Base-by-base conservation (phyloP, 2,888 invertebrate species). In the Tromatobia lineatoria region DNA sequence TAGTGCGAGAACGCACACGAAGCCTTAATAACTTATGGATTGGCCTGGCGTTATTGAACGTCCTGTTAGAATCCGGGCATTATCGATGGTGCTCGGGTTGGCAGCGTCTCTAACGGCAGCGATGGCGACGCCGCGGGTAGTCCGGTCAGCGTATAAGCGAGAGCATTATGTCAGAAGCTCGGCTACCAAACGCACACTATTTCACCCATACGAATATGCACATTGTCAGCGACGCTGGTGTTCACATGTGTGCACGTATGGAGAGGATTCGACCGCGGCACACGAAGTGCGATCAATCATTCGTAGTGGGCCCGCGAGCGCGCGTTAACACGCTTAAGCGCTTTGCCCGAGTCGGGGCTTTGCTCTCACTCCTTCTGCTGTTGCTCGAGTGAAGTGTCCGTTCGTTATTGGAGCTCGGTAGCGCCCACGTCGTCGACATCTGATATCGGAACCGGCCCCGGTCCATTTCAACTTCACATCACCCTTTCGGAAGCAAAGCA, bases 21-120 rank as follows among this genome's bases (percentile, higher is more conserved):
- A 87, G 90, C 90, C 89, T 91, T 91, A 91, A 92, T 92, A 92
- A 92, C 91, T 91, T 90, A 91, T 92, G 90, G 91, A 92, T 91
- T 88, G 90, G 89, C 91, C 89, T 86, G 85, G 88, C 90, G 90
- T 91, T 90, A 91, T 92, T 90, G 92, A 92, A 88, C 91, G 89
- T 86, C 86, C 89, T 87, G 90, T 91, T 91, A 89, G 88, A 91
- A 91, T 92, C 91, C 90, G 90, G 90, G 91, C 89, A 89, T 91
- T 91, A 92, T 91, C 92, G 92, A 92, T 90, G 87, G 88, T 87
- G 87, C 84, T 84, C 80, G 82, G 78, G 83, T 81, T 20, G 29
- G 38, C 20, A 4, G 18, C 7, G 34, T 70, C 20, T 59, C 57
- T 45, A 74, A 47, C 20, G 45, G 47, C 47, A 45, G 47, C 59